A percentile compares a stretch with the other conserved stretches of the same genome.
Evolutionary conservation across 2,113 vertebrate genomes (phyloP).

Genomic region (Sakesphorus luctuosus): DNA sequence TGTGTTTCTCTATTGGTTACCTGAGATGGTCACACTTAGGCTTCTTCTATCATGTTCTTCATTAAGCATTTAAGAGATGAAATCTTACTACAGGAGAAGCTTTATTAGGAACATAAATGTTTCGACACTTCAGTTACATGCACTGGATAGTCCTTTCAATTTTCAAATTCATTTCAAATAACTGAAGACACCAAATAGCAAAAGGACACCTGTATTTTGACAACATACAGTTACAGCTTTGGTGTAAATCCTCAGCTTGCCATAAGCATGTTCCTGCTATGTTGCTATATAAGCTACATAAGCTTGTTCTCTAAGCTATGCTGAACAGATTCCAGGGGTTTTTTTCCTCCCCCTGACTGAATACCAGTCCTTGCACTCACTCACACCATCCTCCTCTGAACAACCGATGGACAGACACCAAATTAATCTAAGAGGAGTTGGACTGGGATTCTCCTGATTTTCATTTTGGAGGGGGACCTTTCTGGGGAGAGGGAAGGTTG

Average conservation of each 20-base stretch:
- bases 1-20: background rate
- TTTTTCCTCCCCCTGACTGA: background rate
- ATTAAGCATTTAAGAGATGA: background rate
- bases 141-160: background rate
- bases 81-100: background rate
- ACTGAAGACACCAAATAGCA: background rate
- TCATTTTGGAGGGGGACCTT: background rate
- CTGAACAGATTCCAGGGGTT: constrained; percentile 16
- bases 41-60: background rate
- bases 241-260: constrained; percentile 55
- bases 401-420: constrained; percentile 24
- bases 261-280: constrained; percentile 52
- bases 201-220: constrained; percentile 43
- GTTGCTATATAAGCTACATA: constrained; percentile 60
- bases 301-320: constrained; percentile 54
- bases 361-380: constrained; percentile 22
- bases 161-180: background rate
- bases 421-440: constrained; percentile 1
- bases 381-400: background rate
- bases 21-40: background rate
- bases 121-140: background rate
- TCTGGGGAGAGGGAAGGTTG: background rate
- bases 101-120: background rate
- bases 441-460: background rate
- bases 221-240: constrained; percentile 32